Evolutionary conservation across 2,888 invertebrate genomes (phyloP).

Genomic region (Phragmatobia fuliginosa): DNA sequence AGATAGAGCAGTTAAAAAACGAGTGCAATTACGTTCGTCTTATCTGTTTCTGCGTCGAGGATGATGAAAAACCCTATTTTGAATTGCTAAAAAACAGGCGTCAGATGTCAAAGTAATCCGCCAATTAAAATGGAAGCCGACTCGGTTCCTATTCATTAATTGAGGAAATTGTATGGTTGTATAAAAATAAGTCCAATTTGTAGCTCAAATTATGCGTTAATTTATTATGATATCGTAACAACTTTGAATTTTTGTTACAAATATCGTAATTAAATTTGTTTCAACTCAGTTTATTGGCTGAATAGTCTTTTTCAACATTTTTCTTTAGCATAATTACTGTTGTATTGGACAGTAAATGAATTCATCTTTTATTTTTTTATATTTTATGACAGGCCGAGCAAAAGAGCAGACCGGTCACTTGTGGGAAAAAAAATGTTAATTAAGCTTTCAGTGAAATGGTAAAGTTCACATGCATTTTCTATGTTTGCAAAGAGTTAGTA

Average conservation of each 20-base stretch:
- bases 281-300: neutral
- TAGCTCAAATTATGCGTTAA: neutral
- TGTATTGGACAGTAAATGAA: no score
- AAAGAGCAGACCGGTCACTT: no score
- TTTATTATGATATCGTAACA: neutral
- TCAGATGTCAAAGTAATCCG: slow-evolving; percentile 74
- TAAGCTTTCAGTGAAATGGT: no score
- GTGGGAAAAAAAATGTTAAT: no score
- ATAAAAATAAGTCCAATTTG: slow-evolving; percentile 37
- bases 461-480: no score
- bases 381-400: no score
- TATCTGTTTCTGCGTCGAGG: slow-evolving; percentile 70
- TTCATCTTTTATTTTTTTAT: no score
- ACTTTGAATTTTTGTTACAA: neutral
- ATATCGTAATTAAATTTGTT: neutral
- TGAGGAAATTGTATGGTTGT: slow-evolving; percentile 42
- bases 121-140: slow-evolving; percentile 78
- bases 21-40: slow-evolving; percentile 79
- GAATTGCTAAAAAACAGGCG: slow-evolving; percentile 70
- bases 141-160: slow-evolving; percentile 58
- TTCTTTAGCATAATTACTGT: neutral
- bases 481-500: no score
- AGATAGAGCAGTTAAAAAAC: slow-evolving; percentile 84
- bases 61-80: slow-evolving; percentile 64
- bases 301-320: no score